Conservation (phyloP, 1,140 invertebrate genomes). For the Aphaenogaster ashmeadi region DNA sequence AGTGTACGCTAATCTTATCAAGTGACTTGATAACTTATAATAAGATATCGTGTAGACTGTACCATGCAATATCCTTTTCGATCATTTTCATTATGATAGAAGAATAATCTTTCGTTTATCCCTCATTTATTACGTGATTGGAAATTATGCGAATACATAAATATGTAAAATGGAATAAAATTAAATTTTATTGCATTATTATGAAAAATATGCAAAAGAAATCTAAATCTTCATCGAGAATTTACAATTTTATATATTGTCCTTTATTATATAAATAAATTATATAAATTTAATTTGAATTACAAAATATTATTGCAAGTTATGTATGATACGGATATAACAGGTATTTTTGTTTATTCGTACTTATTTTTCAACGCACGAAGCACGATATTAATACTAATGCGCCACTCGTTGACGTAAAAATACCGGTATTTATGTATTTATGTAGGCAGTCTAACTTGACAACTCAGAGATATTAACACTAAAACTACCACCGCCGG, state of each 20-base stretch:
- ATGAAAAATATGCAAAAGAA: background rate
- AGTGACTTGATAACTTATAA: background rate
- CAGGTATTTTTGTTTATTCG: background rate
- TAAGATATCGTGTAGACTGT: background rate
- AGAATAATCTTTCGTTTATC: background rate
- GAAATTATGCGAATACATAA: background rate
- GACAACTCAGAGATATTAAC: background rate
- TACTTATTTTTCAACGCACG: background rate
- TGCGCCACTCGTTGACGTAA: background rate
- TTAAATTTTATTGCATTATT: background rate
- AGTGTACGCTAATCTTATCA: constrained; percentile 11
- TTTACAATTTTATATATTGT: constrained; percentile 20
- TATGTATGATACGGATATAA: background rate
- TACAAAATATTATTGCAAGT: background rate
- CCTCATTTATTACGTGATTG: background rate
- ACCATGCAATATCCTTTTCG: background rate
- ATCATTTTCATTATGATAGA: background rate
- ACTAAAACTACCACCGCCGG: too few species aligned
- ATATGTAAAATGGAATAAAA: too few species aligned
- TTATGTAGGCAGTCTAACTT: background rate
- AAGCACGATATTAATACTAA: background rate
- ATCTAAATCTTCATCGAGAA: background rate
- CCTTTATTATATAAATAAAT: background rate
- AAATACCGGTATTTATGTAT: background rate
- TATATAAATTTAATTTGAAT: background rate